Conservation (phyloP, 1,140 invertebrate species). For the Eubasilissa regina region DNA sequence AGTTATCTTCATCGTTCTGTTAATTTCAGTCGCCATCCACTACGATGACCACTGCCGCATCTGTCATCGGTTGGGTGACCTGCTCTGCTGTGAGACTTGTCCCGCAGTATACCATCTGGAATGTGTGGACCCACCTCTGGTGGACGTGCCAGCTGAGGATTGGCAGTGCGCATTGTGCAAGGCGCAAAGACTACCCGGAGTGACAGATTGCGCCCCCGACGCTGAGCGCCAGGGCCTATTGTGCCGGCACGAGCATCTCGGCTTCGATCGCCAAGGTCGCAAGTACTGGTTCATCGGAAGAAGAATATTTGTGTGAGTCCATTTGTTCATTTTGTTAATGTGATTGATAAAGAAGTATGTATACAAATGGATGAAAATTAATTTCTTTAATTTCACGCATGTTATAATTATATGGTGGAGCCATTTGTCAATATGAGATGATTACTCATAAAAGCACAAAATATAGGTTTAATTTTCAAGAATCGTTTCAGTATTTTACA, state of each 20-base stretch:
- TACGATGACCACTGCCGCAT: constrained; percentile 97
- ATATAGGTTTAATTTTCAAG: no score
- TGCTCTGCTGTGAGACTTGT: constrained; percentile 97
- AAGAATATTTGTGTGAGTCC: constrained; percentile 92
- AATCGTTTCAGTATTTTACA: no score
- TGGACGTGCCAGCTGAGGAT: constrained; percentile 94
- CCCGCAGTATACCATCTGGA: constrained; percentile 96
- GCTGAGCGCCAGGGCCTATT: constrained; percentile 93
- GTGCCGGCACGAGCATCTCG: constrained; percentile 93
- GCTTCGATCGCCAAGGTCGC: constrained; percentile 93
- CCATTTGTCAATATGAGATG: no score
- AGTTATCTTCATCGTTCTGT: not conserved
- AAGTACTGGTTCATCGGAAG: constrained; percentile 97
- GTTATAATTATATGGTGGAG: no score
- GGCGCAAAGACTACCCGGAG: constrained; percentile 91
- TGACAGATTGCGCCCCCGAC: constrained; percentile 93
- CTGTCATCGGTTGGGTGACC: constrained; percentile 95
- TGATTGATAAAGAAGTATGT: no score
- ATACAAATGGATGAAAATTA: no score
- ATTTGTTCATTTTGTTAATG: no score
- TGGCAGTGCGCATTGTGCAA: constrained; percentile 96
- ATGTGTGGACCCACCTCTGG: constrained; percentile 94
- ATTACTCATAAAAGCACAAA: no score
- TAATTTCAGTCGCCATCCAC: constrained; percentile 82
- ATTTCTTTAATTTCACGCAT: no score